Base-by-base conservation (phyloP, 2,113 vertebrate genomes). In the Chinchilla lanigera region DNA sequence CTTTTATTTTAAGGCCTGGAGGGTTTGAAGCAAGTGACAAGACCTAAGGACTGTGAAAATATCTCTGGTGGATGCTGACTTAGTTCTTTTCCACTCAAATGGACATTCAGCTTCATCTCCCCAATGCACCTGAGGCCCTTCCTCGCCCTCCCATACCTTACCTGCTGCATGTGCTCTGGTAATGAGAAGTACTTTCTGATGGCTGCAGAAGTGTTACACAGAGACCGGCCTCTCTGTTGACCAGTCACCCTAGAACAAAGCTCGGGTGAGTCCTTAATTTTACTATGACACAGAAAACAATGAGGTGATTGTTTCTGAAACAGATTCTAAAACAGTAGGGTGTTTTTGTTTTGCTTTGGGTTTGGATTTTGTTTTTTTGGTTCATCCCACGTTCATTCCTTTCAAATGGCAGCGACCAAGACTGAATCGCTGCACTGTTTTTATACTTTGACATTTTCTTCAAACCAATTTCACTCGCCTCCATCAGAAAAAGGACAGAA, bases 341-440 rank as follows among this genome's bases (percentile, higher is more conserved):
- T 93, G 92, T 89, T 97, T 97, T 94, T 67, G 94, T 95, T 95
- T 96, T 41, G n/a, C 84, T 94, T 90, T 95, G 65, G 90, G 67
- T 94, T 97, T 96, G 90, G 73, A 93, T 89, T 96, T 91, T 95
- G 75, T 75, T 90, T 71, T 95, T 97, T 85, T 71, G 61, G 92
- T 95, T 84, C 89, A 95, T 95, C 98, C 98, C 96, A 98, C 97
- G 93, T 91, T 97, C 98, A 97, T 98, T 98, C 98, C 90, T 98
- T 97, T 90, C 95, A 97, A 98, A 97, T 97, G 96, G 95, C 97
- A 97, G 65, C 30, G 14, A 84, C 78, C 60, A 86, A 83, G 54
- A 38, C 73, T 95, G 96, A 97, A 90, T 94, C 56, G 16, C 50
- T 47, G 38, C 77, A 65, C 82, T 95, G 93, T 94, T 86, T 92